Conservation (phyloP, 2,113 vertebrate species). For the Ariopsis seemanni region DNA sequence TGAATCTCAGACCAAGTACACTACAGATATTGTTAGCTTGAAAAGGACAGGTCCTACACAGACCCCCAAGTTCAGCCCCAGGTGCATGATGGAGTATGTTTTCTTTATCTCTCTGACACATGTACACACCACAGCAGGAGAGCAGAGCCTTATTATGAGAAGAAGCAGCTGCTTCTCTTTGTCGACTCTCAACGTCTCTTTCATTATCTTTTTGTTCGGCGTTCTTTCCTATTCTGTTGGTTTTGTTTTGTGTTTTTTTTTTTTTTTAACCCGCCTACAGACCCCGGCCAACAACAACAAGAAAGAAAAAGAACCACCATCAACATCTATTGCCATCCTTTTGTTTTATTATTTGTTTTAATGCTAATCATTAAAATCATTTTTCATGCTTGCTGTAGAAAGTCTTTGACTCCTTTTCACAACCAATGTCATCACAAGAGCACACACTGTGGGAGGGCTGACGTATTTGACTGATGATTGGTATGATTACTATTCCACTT, state of each 20-base stretch:
- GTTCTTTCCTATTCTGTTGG: not conserved
- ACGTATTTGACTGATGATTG: conserved; percentile 25
- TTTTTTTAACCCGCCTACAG: too few relatives aligned
- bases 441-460: conserved; percentile 13
- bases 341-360: not conserved
- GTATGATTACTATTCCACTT: conserved; percentile 19
- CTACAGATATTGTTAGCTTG: not conserved
- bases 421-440: not conserved
- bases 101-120: conserved; percentile 8
- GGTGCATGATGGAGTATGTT: conserved; percentile 23
- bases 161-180: conserved; percentile 60
- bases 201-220: not conserved
- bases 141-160: conserved; percentile 60
- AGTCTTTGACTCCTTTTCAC: not conserved
- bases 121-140: conserved; percentile 41
- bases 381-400: not conserved
- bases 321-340: not conserved
- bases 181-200: conserved; percentile 23
- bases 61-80: conserved; percentile 32
- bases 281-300: not conserved
- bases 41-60: not conserved
- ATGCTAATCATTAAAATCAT: not conserved
- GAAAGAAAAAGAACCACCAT: not conserved
- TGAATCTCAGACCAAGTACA: conserved; percentile 13
- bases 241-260: too few relatives aligned